These are phyloP conservation scores for Hippocampus zosterae DNA, from an alignment of 2,113 vertebrate genomes.

Conservation along the genomic window DNA sequence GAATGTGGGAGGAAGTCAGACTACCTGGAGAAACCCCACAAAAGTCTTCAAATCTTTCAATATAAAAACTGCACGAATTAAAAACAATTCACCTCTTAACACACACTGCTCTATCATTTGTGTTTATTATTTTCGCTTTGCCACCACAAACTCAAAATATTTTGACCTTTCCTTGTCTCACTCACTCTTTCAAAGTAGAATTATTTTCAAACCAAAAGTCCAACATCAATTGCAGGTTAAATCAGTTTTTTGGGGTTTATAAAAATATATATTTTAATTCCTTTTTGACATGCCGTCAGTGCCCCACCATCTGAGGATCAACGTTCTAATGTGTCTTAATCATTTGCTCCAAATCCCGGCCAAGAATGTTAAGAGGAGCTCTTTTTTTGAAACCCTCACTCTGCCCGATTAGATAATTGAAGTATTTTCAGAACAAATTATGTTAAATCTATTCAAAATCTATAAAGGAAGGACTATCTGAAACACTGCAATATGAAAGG, in stretches of 20 bases:
- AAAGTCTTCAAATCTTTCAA: too few relatives aligned
- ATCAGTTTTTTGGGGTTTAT: not conserved
- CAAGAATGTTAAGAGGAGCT: constrained; percentile 46
- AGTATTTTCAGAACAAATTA: constrained; percentile 50
- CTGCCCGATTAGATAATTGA: constrained; percentile 47
- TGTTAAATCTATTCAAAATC: constrained; percentile 52
- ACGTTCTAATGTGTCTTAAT: not conserved
- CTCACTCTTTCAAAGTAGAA: not conserved
- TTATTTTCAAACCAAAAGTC: not conserved
- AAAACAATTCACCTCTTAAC: too few relatives aligned
- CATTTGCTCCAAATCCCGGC: constrained; percentile 43
- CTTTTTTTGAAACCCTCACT: constrained; percentile 43
- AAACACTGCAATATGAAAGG: constrained; percentile 49
- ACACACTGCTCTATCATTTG: not conserved
- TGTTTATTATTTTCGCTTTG: not conserved
- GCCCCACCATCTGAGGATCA: not conserved
- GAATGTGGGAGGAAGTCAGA: too few relatives aligned
- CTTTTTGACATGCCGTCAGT: not conserved
- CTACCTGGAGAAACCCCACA: too few relatives aligned
- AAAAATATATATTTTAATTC: not conserved
- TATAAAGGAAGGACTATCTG: constrained; percentile 50
- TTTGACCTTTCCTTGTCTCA: not conserved
- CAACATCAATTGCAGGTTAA: not conserved
- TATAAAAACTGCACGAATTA: too few relatives aligned
- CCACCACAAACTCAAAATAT: not conserved